These are phyloP conservation scores for Stenodera caucasica DNA, from an alignment of 2,888 invertebrate genomes.

Conservation along the genomic window DNA sequence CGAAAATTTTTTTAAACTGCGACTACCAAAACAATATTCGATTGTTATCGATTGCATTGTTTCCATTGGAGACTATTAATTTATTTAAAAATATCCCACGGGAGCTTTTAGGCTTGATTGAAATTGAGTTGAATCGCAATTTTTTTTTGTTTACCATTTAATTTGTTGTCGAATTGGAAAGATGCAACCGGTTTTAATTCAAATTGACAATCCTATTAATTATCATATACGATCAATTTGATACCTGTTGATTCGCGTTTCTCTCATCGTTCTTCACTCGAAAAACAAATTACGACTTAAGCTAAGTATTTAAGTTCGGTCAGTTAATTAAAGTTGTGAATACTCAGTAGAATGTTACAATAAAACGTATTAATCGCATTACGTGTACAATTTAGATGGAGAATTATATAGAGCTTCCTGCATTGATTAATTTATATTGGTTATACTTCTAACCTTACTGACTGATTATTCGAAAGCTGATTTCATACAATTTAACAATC, in stretches of 20 bases:
- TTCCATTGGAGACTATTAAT: constrained; percentile 5
- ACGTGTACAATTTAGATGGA: not conserved
- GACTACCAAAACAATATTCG: not conserved
- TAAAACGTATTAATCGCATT: too few relatives aligned
- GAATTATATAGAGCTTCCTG: not conserved
- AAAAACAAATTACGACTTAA: too few relatives aligned
- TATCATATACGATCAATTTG: too few relatives aligned
- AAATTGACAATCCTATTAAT: too few relatives aligned
- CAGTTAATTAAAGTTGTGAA: too few relatives aligned
- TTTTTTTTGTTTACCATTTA: not conserved
- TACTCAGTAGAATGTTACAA: too few relatives aligned
- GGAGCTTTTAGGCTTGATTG: constrained; percentile 2
- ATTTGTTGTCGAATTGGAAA: too few relatives aligned
- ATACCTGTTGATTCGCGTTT: too few relatives aligned
- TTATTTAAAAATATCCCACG: constrained; percentile 8
- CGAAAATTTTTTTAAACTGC: not conserved
- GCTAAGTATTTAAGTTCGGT: too few relatives aligned
- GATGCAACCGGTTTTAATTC: too few relatives aligned
- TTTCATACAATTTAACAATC: not conserved
- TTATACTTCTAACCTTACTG: not conserved
- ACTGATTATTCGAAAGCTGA: not conserved
- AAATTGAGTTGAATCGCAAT: not conserved
- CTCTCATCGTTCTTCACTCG: too few relatives aligned
- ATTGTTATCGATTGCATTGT: constrained; percentile 9
- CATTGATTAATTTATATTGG: constrained; percentile 2